Base-by-base conservation (phyloP, 2,888 invertebrate genomes). In the Hypercompe scribonia region DNA sequence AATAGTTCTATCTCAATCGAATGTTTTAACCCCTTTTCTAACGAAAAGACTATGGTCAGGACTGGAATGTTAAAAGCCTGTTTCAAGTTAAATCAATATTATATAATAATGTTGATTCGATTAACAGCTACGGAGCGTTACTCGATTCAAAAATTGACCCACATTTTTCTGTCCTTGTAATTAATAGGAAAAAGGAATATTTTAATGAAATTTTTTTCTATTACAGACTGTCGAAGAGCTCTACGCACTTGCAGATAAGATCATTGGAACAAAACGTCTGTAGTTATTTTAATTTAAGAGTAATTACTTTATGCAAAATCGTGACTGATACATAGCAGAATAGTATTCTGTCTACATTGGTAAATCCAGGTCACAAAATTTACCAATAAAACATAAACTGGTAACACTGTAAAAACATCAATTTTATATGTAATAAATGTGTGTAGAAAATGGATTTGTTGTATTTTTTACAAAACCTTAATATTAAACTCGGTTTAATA, bases 161-260 rank as follows among this genome's bases (percentile, higher is more conserved):
- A 63, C 42, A 67, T 13, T n/a, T 67, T 54, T 34, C 15, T 39
- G 3, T 28, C 11, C 21, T 36, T 68, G 28, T 7, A 66, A 33
- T 18, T 68, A 10, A 31, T 68, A 13, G 24, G n/a, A 10, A 61
- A 18, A 15, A 31, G 1, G 2, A 18, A 31, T 18, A 61, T 15
- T 28, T 3, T 58, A 58, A 18, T 61, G 8, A 61, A 63, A 87
- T 82, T 85, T 96, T 68, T 58, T 61, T 61, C 54, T 39, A 61
- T 69, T 96, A 68, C 96, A 97, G 97, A 97, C 96, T 5, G 97
- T 97, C 68, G 97, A 97, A 83, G 97, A 97, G 86, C 94, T 97
- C 84, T 97, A 97, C 88, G 90, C 94, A 21, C 91, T 97, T 82
- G 97, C 97, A 7, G 97, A 97, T 88, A 96, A 96, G 89, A 97